A percentile compares a stretch with the other conserved stretches of the same genome.
These are phyloP conservation scores for Diaphora mendica DNA, from an alignment of 2,888 invertebrate genomes.

Conservation along the genomic window DNA sequence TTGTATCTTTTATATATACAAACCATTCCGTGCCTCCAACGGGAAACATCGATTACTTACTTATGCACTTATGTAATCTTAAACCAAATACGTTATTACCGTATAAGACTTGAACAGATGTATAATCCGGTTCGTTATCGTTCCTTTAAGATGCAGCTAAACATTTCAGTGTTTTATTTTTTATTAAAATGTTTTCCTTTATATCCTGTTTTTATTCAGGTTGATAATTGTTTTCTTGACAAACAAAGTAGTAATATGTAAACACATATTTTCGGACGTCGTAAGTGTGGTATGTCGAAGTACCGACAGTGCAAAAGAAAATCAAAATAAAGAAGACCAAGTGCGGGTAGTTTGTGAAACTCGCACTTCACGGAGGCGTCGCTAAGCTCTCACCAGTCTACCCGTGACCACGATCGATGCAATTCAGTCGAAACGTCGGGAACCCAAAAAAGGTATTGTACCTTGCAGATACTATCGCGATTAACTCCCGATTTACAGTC, in stretches of 20 bases:
- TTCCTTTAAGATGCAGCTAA: constrained; percentile 36
- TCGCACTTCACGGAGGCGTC: too few species aligned
- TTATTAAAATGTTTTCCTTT: not conserved
- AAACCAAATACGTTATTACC: constrained; percentile 35
- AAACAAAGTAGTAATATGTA: not conserved
- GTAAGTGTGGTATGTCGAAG: too few species aligned
- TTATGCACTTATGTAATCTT: constrained; percentile 35
- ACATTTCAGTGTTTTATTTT: constrained; percentile 36
- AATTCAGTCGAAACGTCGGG: too few species aligned
- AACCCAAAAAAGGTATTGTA: too few species aligned
- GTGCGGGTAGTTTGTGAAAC: too few species aligned
- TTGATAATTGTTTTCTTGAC: not conserved
- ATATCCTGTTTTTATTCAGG: not conserved
- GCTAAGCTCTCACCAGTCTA: too few species aligned
- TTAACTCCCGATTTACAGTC: too few species aligned
- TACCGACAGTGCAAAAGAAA: too few species aligned
- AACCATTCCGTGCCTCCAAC: constrained; percentile 16
- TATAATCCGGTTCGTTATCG: constrained; percentile 39
- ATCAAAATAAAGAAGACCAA: too few species aligned
- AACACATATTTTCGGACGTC: too few species aligned
- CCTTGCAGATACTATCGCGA: too few species aligned
- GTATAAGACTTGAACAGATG: constrained; percentile 32
- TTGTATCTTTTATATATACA: constrained; percentile 24
- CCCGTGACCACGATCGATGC: too few species aligned
- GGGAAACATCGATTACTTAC: constrained; percentile 25